Base-by-base conservation (phyloP, 2,888 invertebrate genomes). In the Nymphalis polychloros region DNA sequence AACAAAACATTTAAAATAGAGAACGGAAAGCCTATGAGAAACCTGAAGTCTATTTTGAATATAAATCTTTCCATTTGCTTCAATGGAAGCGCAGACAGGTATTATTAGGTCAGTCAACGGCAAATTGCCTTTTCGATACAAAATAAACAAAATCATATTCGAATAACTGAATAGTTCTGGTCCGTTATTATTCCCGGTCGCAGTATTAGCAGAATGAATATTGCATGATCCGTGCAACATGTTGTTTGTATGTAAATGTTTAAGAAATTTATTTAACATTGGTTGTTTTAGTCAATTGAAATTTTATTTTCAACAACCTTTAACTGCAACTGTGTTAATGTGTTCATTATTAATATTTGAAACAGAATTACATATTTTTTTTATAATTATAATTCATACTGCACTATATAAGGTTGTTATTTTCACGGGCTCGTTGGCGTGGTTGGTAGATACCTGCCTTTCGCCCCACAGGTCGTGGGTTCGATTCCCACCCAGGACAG, bases 141-240 rank as follows among this genome's bases (percentile, higher is more conserved):
- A 66, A 66, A 55, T 53, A 66, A 55, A 55, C 61, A 61, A 60
- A 60, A 53, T 17, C n/a, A 49, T 60, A 61, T 48, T 35, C 35
- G 53, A 61, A 66, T 66, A 65, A 27, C 47, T 55, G 48, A 47
- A 63, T 47, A 55, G 31, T 47, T 47, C 55, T n/a, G 13, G 50
- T 27, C 47, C n/a, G 16, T n/a, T 23, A 47, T 27, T 63, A n/a
- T 48, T 57, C 35, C 35, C 35, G n/a, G 35, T 57, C 17, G 31
- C 10, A n/a, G 46, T 57, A 57, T 48, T 48, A 31, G 63, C 23
- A 10, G 27, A 19, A 55, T 49, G 19, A 62, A 49, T 62, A 41
- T 62, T 57, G n/a, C 35, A 57, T 57, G 57, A 35, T 31, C 35
- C 57, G 6, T 20, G 19, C n/a, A n/a, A 19, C 57, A 35, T 57